A percentile compares a stretch with the other conserved stretches of the same genome.
Conservation (phyloP, 2,797 vertebrate genomes). For the Premnoplex brunnescens region DNA sequence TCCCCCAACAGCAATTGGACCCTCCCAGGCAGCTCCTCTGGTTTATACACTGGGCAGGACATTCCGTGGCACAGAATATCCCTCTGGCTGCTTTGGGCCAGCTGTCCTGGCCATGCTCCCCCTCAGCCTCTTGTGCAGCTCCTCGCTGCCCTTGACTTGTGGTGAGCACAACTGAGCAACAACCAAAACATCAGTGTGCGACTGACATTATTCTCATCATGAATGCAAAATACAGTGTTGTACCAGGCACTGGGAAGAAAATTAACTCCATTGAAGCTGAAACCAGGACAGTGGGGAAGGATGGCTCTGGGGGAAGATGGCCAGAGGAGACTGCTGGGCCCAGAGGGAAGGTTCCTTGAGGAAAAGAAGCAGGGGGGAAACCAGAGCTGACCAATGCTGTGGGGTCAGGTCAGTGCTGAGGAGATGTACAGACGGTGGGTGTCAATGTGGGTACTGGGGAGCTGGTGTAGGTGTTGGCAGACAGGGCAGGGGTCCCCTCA, state of each 20-base stretch:
- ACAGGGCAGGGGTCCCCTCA: neutral
- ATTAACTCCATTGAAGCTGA: neutral
- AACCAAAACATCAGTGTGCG: neutral
- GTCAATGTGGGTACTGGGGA: neutral
- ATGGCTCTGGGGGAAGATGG: neutral
- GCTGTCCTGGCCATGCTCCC: neutral
- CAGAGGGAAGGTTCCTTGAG: neutral
- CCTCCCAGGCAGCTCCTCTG: neutral
- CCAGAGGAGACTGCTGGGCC: neutral
- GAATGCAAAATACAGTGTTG: neutral
- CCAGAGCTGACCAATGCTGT: fast-evolving
- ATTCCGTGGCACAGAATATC: neutral
- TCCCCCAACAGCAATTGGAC: neutral
- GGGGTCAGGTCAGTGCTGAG: neutral
- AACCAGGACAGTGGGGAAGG: neutral
- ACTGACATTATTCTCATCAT: neutral
- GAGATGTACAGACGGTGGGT: neutral
- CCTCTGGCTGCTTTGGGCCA: neutral
- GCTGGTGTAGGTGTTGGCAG: neutral
- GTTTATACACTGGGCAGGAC: neutral
- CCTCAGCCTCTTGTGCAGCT: neutral
- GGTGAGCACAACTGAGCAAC: neutral
- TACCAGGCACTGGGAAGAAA: neutral
- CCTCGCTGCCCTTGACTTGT: neutral
- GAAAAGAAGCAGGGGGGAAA: neutral